A percentile compares a stretch with the other conserved stretches of the same genome.
phyloP scores from a whole-genome alignment of 2,888 invertebrate genomes.

The Ctena decussata region DNA sequence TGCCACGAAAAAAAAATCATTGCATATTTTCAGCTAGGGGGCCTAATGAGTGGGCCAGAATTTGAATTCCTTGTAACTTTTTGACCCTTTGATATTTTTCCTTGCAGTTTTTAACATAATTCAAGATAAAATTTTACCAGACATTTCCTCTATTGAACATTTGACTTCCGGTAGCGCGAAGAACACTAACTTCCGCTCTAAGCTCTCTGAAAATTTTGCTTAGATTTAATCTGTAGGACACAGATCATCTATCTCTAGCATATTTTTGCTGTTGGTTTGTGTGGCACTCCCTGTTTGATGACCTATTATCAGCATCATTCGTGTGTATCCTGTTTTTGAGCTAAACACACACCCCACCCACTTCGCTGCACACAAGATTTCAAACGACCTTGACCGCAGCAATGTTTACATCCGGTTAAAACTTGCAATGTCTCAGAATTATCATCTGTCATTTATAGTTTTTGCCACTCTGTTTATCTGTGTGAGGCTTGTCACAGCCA shows the following conservation, averaged over 20 bases:
- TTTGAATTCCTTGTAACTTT: no score
- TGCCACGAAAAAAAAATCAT: no score
- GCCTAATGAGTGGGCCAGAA: no score
- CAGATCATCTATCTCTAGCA: not conserved
- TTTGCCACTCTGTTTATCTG: constrained; percentile 2
- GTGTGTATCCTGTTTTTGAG: not conserved
- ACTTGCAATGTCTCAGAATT: not conserved
- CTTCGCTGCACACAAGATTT: not conserved
- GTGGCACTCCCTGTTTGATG: not conserved
- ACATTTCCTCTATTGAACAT: no score
- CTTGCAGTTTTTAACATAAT: no score
- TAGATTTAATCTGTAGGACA: not conserved
- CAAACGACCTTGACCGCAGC: not conserved
- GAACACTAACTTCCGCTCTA: not conserved
- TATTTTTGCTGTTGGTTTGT: not conserved
- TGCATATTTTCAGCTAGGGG: no score
- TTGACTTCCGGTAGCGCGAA: not conserved
- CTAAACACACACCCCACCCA: not conserved
- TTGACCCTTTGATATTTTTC: no score
- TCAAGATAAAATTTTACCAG: no score
- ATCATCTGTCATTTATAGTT: not conserved
- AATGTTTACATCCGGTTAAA: not conserved
- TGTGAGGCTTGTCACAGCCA: not conserved
- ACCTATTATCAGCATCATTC: not conserved
- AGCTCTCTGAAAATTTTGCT: not conserved